Base-by-base conservation (phyloP, 2,888 invertebrate species). In the Caenorhabditis sp. region DNA sequence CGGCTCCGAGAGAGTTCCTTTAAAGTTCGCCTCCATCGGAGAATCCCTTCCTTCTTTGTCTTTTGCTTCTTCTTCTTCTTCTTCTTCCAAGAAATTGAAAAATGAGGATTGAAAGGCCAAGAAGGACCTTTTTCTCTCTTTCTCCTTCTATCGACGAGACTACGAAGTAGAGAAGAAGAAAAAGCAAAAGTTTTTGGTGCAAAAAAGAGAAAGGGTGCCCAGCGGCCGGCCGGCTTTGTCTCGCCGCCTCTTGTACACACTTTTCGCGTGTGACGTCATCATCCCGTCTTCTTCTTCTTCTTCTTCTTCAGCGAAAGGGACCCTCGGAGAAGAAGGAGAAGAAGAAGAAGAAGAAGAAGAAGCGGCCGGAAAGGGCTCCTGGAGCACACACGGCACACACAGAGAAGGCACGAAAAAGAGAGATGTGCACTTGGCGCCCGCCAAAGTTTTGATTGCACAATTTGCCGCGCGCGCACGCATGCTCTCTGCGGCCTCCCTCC, bases 371-470 rank as follows among this genome's bases (percentile, higher is more conserved):
- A 63, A 53, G 53, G 52, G 43, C 63, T 53, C 53, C 53, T 53
- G 53, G 53, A 62, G 62, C 37, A 20, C 41, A 43, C 59, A 32
- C 45, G 35, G 35, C 20, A 48, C 6, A 48, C 6, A 52, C n/a
- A 35, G 17, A 35, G 17, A 35, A 43, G 17, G 43, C 11, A 22
- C 20, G 26, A 55, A 39, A 45, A 24, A 26, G 26, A 45, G 46
- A 56, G 56, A 56, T 48, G 41, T 68, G 68, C 68, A 68, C 68
- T 68, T 68, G 68, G 68, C 68, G 68, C 68, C 35, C 62, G 55
- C 56, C 68, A 68, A 68, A 68, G 68, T 68, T 68, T 68, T 68
- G 68, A 68, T 68, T 68, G 68, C 68, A 68, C 68, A 68, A 68
- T 68, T 68, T 68, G 58, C 58, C 58, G 66, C 52, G 70, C 52